These are phyloP conservation scores for Asbolus verrucosus DNA, from an alignment of 1,140 invertebrate species.

Conservation along the genomic window DNA sequence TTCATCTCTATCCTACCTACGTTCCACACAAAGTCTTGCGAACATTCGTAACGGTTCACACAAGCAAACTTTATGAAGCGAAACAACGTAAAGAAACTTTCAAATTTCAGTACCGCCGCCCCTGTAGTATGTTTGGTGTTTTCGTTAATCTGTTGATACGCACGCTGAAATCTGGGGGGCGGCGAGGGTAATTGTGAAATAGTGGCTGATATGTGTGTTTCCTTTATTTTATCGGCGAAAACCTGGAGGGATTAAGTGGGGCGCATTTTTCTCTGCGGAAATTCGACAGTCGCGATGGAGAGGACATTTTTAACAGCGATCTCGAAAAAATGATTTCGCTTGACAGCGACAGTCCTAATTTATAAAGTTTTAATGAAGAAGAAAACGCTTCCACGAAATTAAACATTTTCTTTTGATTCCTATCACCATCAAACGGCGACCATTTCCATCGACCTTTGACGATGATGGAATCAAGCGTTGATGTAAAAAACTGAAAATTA, in stretches of 20 bases:
- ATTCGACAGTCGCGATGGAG: not conserved
- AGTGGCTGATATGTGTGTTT: not conserved
- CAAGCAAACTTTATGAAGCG: slow-evolving; percentile 10
- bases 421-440: slow-evolving; percentile 26
- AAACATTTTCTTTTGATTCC: slow-evolving; percentile 26
- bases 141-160: slow-evolving; percentile 41
- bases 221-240: not conserved
- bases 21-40: not conserved
- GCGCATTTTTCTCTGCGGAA: not conserved
- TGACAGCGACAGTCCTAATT: slow-evolving; percentile 34
- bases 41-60: slow-evolving; percentile 1
- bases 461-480: too few species aligned
- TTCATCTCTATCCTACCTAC: slow-evolving; percentile 16
- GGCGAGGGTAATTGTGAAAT: slow-evolving; percentile 18
- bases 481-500: too few species aligned
- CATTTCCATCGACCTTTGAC: too few species aligned
- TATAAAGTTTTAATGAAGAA: slow-evolving; percentile 38
- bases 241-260: not conserved
- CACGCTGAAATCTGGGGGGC: not conserved
- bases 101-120: slow-evolving; percentile 3
- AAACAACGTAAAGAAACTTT: slow-evolving; percentile 12
- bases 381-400: slow-evolving; percentile 23
- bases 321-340: slow-evolving; percentile 23
- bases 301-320: slow-evolving; percentile 16
- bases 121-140: slow-evolving; percentile 24